A percentile compares a stretch with the other conserved stretches of the same genome.
These are phyloP conservation scores for Bufotes viridis DNA, from an alignment of 2,797 vertebrate species.

Conservation along the genomic window DNA sequence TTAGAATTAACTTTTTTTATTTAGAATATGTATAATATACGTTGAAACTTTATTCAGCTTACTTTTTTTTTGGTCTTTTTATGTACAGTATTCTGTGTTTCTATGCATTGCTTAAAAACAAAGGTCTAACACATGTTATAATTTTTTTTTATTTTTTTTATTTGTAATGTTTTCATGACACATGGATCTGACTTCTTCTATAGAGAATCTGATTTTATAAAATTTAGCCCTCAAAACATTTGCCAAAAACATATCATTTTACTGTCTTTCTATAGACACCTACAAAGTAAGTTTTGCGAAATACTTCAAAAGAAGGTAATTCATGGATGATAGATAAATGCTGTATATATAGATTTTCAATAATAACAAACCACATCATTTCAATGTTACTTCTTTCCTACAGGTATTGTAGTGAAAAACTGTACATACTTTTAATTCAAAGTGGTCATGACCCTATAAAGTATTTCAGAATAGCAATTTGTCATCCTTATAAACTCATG, in stretches of 20 bases:
- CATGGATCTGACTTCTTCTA: neutral
- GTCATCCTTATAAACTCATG: constrained; percentile 56
- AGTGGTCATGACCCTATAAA: constrained; percentile 58
- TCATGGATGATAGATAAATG: constrained; percentile 38
- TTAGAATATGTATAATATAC: no score
- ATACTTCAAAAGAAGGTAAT: neutral
- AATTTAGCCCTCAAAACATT: neutral
- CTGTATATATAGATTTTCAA: constrained; percentile 11
- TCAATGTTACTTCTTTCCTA: constrained; percentile 39
- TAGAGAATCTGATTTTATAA: neutral
- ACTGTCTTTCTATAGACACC: neutral
- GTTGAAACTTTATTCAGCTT: no score
- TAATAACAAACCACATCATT: constrained; percentile 32
- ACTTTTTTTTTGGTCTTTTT: no score
- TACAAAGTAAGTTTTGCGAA: neutral
- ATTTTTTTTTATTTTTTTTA: neutral
- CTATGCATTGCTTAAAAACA: neutral
- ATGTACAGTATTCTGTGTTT: no score
- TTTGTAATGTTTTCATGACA: neutral
- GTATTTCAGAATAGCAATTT: constrained; percentile 61
- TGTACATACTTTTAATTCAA: constrained; percentile 57
- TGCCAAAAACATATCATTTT: neutral
- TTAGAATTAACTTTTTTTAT: no score
- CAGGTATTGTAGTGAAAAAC: constrained; percentile 45
- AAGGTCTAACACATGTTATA: neutral